phyloP scores from a whole-genome alignment of 1,140 invertebrate genomes.

The Platyscapa corneri region DNA sequence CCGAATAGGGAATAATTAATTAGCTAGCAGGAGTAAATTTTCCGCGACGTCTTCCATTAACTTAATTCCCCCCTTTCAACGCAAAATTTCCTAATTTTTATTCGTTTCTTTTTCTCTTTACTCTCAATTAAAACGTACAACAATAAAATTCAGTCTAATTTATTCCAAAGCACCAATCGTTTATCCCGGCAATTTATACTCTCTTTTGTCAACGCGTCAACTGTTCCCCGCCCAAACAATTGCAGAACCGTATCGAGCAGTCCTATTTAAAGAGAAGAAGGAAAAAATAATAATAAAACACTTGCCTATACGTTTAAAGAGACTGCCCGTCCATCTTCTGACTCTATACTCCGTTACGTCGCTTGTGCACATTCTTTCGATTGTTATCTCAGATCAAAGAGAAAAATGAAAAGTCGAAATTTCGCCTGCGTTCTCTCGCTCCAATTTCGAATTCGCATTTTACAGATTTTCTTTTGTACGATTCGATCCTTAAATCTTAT shows the following conservation, averaged over 20 bases:
- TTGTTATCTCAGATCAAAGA: background rate
- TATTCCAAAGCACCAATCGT: constrained; percentile 72
- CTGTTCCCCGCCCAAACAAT: background rate
- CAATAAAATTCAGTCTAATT: constrained; percentile 73
- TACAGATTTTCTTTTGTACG: constrained; percentile 26
- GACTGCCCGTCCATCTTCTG: background rate
- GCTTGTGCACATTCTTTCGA: background rate
- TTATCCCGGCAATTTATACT: constrained; percentile 54
- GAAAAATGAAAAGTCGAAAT: constrained; percentile 31
- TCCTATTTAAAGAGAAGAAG: constrained; percentile 22
- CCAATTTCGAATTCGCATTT: constrained; percentile 28
- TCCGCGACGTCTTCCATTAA: background rate
- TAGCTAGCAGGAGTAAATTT: constrained; percentile 58
- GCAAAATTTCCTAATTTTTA: constrained; percentile 28
- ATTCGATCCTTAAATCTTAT: constrained; percentile 24
- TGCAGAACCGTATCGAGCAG: background rate
- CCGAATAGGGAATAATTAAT: constrained; percentile 64
- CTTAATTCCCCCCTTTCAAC: background rate
- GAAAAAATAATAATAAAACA: constrained; percentile 52
- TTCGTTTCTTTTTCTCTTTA: constrained; percentile 48
- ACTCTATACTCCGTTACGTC: background rate
- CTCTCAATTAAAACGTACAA: constrained; percentile 64
- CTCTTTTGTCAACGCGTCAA: constrained; percentile 29
- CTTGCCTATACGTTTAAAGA: constrained; percentile 53
- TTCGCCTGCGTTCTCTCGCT: background rate